These are phyloP conservation scores for Cataglyphis cursor DNA, from an alignment of 2,888 invertebrate genomes.

Conservation along the genomic window DNA sequence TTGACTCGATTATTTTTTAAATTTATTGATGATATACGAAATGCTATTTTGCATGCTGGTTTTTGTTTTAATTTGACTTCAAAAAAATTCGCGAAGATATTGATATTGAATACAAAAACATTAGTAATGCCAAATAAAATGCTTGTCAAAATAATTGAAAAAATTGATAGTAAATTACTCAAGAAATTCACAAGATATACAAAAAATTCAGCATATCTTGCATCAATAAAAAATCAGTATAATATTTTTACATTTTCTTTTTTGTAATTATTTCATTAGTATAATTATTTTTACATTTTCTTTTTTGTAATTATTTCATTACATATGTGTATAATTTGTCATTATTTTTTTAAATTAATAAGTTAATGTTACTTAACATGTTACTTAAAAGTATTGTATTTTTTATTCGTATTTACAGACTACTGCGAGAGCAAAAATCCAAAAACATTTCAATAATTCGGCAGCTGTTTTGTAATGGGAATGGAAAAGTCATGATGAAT, in stretches of 20 bases:
- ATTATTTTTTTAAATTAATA: background rate
- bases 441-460: conserved; percentile 15
- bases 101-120: background rate
- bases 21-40: no score
- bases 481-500: conserved; percentile 32
- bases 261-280: background rate
- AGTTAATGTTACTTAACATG: background rate
- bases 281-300: background rate
- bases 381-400: background rate
- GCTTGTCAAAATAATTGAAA: background rate
- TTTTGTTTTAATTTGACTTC: background rate
- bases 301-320: background rate
- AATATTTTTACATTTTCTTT: background rate
- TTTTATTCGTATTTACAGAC: background rate
- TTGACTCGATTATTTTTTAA: no score
- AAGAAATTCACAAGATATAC: background rate
- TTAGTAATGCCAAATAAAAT: background rate
- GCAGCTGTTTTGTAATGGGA: conserved; percentile 22
- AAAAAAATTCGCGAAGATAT: background rate
- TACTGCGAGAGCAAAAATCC: conserved; percentile 10
- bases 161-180: background rate
- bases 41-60: background rate
- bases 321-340: background rate
- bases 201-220: background rate
- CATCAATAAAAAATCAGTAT: background rate